Evolutionary conservation across 2,888 invertebrate species (phyloP), one percentile per base, ranked within the genome.

Genomic region (Stenurella melanura): DNA sequence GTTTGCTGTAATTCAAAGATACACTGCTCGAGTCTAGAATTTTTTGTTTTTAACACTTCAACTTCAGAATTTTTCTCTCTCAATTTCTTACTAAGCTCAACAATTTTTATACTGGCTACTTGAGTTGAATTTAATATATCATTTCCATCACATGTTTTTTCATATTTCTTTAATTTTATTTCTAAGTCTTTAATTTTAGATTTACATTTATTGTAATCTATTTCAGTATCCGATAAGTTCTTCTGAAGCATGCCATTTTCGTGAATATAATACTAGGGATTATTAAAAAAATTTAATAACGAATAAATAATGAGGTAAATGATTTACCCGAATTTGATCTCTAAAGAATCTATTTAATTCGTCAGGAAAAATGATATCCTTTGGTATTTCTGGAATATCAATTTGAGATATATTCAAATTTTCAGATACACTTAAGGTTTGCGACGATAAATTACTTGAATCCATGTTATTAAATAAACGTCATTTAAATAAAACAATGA

Each of bases 21-120:
- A 84, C 90, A 90, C 73, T 90, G 86, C 86, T 93, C 92, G 6
- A 93, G 84, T 71, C 90, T 90, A 9, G 92, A 90, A 79, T 91
- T 93, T 87, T 92, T 93, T 0, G 92, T 91, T 87, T 92, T 93
- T 63, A 91, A 90, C 1, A 90, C 87, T 87, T 93, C 93, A 15
- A 93, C 84, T 89, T 94, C 93, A 0, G 93, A 91, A 3, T 91
- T 92, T 76, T 93, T 91, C 82, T 94, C 93, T 42, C 93, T 89
- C 68, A 93, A 92, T 85, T 93, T 93, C 86, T 93, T 93, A 82
- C 93, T 93, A 7, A 94, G 88, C 73, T 94, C 93, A 0, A 93
- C 91, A 76, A 94, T 92, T 89, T 94, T 94, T n/a, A 91, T 90
- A 58, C 92, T 92, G 0, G 92, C 92, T 10, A 92, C 85, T 34